These are phyloP conservation scores for Micromesistius poutassou DNA, from an alignment of 2,797 vertebrate species.

Conservation along the genomic window DNA sequence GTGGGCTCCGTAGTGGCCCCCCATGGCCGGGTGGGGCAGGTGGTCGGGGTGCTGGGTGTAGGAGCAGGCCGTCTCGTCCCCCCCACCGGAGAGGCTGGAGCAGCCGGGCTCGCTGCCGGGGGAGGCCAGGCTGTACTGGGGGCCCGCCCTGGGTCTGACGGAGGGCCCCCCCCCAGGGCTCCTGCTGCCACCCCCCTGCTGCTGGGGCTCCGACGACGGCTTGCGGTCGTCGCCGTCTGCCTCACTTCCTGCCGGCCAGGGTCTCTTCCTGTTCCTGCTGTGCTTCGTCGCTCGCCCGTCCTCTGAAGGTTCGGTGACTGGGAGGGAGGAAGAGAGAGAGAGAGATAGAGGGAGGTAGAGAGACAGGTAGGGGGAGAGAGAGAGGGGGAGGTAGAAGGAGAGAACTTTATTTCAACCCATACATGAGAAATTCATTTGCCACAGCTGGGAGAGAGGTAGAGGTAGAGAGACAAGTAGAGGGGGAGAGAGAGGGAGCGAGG, in stretches of 20 bases:
- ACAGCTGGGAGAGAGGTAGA: too few relatives aligned
- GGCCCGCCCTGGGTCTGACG: neutral
- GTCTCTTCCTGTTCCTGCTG: conserved; percentile 3
- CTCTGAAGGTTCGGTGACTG: neutral
- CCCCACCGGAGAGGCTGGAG: conserved; percentile 15
- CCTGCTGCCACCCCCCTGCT: neutral
- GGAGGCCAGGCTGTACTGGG: conserved; percentile 45
- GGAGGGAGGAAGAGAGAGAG: neutral
- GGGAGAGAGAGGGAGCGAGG: too few relatives aligned
- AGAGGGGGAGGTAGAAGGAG: too few relatives aligned
- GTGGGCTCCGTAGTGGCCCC: neutral
- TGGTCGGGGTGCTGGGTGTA: conserved; percentile 36
- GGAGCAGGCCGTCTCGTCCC: conserved; percentile 30
- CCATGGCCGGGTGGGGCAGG: neutral
- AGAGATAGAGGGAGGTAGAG: neutral
- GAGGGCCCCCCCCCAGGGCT: neutral
- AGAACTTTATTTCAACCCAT: too few relatives aligned
- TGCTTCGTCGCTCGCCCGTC: neutral
- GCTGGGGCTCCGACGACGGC: neutral
- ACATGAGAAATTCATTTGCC: too few relatives aligned
- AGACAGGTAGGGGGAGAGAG: neutral
- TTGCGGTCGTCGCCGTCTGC: neutral
- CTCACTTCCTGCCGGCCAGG: conserved; percentile 2
- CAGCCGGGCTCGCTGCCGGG: conserved; percentile 34
- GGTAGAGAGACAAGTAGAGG: too few relatives aligned